These are phyloP conservation scores for Trichonephila clavipes DNA, from an alignment of 1,140 invertebrate species.

Conservation along the genomic window DNA sequence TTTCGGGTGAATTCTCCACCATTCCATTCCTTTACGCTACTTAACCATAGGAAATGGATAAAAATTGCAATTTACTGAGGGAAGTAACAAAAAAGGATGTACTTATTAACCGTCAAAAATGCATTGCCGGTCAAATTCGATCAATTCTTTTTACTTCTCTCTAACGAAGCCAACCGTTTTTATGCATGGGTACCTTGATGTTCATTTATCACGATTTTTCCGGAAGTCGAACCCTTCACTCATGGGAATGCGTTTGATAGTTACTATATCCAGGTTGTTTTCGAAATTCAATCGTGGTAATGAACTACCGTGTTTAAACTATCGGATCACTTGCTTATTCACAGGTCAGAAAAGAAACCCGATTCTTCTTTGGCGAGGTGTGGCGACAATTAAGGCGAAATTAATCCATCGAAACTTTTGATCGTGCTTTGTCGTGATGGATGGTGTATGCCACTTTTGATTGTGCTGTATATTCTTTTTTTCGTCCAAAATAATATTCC, in stretches of 20 bases:
- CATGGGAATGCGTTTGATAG: not conserved
- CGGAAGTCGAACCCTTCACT: not conserved
- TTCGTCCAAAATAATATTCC: not conserved
- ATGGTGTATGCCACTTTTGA: not conserved
- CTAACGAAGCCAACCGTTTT: slow-evolving; percentile 42
- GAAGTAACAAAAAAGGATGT: slow-evolving; percentile 43
- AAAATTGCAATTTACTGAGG: slow-evolving; percentile 49
- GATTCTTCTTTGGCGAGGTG: not conserved
- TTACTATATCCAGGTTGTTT: slow-evolving; percentile 1
- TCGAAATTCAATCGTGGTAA: slow-evolving; percentile 1
- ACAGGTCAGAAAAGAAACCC: not conserved
- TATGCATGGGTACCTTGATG: slow-evolving; percentile 8
- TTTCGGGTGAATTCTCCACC: not conserved
- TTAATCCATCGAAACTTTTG: not conserved
- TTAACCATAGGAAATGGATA: slow-evolving; percentile 22
- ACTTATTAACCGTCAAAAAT: slow-evolving; percentile 39
- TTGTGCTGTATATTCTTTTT: not conserved
- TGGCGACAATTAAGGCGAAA: not conserved
- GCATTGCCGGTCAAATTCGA: slow-evolving; percentile 20
- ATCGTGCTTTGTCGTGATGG: not conserved
- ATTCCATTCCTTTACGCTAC: not conserved
- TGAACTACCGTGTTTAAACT: not conserved
- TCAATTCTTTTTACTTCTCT: not conserved
- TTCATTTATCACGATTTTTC: slow-evolving; percentile 15
- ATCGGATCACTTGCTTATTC: not conserved